These are phyloP conservation scores for Botia almorhae DNA, from an alignment of 2,797 vertebrate species.

Conservation along the genomic window DNA sequence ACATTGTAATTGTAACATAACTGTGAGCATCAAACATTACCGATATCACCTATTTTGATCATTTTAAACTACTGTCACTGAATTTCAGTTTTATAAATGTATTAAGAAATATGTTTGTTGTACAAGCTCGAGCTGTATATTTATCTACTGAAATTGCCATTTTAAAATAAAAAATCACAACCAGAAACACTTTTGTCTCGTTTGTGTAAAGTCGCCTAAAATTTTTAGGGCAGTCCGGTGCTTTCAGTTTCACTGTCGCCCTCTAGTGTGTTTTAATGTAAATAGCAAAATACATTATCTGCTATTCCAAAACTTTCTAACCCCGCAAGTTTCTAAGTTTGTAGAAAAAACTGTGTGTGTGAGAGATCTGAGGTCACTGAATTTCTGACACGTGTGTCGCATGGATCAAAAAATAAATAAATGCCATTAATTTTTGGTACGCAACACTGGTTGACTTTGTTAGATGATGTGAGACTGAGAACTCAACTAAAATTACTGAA, in stretches of 20 bases:
- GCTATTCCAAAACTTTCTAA: too few species aligned
- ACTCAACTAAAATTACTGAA: too few species aligned
- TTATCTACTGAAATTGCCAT: conserved; percentile 77
- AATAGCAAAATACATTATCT: too few species aligned
- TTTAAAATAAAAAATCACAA: conserved; percentile 72
- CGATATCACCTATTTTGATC: conserved; percentile 71
- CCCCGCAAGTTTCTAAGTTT: too few species aligned
- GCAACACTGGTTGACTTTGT: too few species aligned
- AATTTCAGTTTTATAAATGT: conserved; percentile 77
- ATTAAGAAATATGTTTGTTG: conserved; percentile 78
- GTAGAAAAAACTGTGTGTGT: too few species aligned
- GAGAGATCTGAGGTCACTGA: too few species aligned
- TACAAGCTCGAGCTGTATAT: conserved; percentile 80
- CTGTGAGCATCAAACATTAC: conserved; percentile 75
- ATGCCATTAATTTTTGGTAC: too few species aligned
- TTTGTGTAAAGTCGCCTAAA: conserved; percentile 33
- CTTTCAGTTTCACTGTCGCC: conserved; percentile 49
- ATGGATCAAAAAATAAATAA: too few species aligned
- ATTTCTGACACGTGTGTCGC: too few species aligned
- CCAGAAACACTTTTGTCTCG: conserved; percentile 32
- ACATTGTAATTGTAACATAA: conserved; percentile 69
- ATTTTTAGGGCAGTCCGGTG: background rate
- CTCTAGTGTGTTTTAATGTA: too few species aligned
- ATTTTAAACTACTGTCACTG: conserved; percentile 85
- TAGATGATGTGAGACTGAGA: too few species aligned